Evolutionary conservation across 2,888 invertebrate species (phyloP).

Genomic region (Macaria liturata): DNA sequence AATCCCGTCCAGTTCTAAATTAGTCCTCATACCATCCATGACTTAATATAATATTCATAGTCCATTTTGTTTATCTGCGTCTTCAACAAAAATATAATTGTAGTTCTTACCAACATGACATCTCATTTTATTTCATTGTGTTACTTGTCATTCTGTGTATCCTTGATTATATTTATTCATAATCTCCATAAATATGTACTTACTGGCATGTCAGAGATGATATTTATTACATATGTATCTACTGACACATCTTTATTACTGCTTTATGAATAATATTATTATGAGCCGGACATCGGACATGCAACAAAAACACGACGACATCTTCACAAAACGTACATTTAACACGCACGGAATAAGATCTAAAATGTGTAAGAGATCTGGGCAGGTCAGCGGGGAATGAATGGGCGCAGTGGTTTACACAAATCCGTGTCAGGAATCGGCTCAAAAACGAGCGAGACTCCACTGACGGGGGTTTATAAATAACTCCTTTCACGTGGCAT

Average conservation of each 20-base stretch:
- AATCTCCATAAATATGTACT: constrained; percentile 35
- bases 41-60: background rate
- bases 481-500: constrained; percentile 67
- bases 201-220: constrained; percentile 38
- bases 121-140: constrained; percentile 32
- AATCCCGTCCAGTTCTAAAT: too few relatives aligned
- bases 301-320: constrained; percentile 48
- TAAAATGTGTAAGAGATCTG: constrained; percentile 37
- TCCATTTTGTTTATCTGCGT: constrained; percentile 16
- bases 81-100: constrained; percentile 19
- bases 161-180: constrained; percentile 35
- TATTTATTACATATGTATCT: constrained; percentile 50
- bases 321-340: constrained; percentile 43
- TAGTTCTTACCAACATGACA: constrained; percentile 28
- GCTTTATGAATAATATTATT: constrained; percentile 69
- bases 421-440: constrained; percentile 74
- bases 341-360: constrained; percentile 42
- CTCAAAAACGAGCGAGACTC: constrained; percentile 54
- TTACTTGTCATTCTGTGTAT: constrained; percentile 30
- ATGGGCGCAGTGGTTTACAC: constrained; percentile 67
- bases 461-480: constrained; percentile 64
- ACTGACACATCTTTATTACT: constrained; percentile 61
- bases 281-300: constrained; percentile 51
- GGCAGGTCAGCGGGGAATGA: constrained; percentile 52
- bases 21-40: too few relatives aligned